Conservation (phyloP, 1,140 invertebrate species). For the Pseudomyrmex flavicornis region DNA sequence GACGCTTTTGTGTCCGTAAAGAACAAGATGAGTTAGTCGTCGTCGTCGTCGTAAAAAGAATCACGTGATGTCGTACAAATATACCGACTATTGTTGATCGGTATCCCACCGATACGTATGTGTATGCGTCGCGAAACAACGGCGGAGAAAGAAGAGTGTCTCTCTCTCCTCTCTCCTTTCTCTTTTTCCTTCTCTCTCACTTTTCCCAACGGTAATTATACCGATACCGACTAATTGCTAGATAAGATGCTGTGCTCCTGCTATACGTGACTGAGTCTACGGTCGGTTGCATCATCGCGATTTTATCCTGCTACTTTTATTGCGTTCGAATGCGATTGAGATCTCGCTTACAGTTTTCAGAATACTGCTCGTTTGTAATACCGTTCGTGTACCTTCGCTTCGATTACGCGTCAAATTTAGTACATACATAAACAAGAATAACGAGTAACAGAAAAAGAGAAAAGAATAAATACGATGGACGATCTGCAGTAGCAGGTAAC, state of each 20-base stretch:
- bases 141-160: neutral
- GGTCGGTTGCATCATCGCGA: slow-evolving; percentile 7
- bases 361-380: neutral
- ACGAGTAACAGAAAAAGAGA: neutral
- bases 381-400: neutral
- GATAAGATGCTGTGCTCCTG: slow-evolving; percentile 59
- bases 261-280: slow-evolving; percentile 18
- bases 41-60: too few relatives aligned
- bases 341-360: slow-evolving; percentile 48
- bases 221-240: slow-evolving; percentile 72
- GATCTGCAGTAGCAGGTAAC: too few relatives aligned
- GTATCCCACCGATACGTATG: neutral
- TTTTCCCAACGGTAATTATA: slow-evolving; percentile 63
- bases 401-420: neutral
- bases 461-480: too few relatives aligned
- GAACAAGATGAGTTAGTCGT: too few relatives aligned
- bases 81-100: too few relatives aligned
- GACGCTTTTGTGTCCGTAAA: too few relatives aligned
- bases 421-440: neutral
- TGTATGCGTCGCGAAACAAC: neutral
- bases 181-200: neutral
- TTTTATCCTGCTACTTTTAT: slow-evolving; percentile 16
- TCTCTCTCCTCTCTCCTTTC: too few relatives aligned
- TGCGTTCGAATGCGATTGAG: slow-evolving; percentile 36
- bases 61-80: too few relatives aligned